Base-by-base conservation (phyloP, 2,113 vertebrate species). In the Pygoscelis antarcticus region DNA sequence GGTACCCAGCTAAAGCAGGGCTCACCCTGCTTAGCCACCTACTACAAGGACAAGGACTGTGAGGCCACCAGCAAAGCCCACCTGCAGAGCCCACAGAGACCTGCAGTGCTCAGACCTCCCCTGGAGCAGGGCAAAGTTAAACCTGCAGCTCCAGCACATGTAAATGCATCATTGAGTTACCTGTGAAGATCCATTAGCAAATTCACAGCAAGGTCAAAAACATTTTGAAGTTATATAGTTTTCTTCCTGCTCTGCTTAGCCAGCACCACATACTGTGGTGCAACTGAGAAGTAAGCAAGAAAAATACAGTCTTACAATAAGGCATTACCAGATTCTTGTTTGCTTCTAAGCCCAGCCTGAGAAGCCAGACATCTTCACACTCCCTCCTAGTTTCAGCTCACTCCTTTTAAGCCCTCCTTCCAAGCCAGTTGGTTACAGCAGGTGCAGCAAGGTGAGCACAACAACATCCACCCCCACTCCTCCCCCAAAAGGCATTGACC, bases 201-300 rank as follows among this genome's bases (percentile, higher is more conserved):
- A 81, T 11, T 38, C 58, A 72, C 21, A 83, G 54, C 20, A 44
- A 72, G 6, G 6, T 23, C 40, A 81, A 61, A 83, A 60, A 5
- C 9, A 15, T 23, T 69, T 42, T 49, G 7, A 68, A 78, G 36
- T 51, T 34, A 21, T 0, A 0, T 1, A 25, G 9, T 2, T 93
- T 86, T 32, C 44, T 32, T 38, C 54, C 47, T 44, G 9, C 13
- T 74, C 26, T 68, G 11, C 26, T 77, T 51, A 51, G 7, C 29
- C 58, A 90, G 49, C 30, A 3, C 27, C 18, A 44, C 7, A 9
- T 6, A 10, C 3, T 3, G 2, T 34, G 11, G 8, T 44, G 2
- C 2, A 49, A 34, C 10, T 52, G 14, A 75, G 30, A 52, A 79
- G 9, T 16, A 70, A 89, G 4, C 18, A 75, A 76, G 2, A 10